Evolutionary conservation across 1,140 invertebrate genomes (phyloP).

Genomic region (Drosophila biarmipes): DNA sequence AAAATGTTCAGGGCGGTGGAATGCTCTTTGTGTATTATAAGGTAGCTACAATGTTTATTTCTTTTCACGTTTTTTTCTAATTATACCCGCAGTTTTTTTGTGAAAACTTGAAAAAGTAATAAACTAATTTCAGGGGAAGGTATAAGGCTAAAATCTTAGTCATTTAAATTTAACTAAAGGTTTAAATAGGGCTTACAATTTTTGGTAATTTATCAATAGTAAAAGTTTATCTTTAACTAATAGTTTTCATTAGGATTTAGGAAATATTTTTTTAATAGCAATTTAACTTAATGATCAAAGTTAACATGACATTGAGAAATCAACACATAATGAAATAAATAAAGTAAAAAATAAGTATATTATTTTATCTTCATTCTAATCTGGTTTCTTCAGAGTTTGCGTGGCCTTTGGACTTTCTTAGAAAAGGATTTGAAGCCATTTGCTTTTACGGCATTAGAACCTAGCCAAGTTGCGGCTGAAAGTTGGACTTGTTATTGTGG

Average conservation of each 20-base stretch:
- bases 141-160: not conserved
- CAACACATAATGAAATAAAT: too few relatives aligned
- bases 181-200: too few relatives aligned
- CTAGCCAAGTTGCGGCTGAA: slow-evolving; percentile 22
- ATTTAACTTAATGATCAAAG: too few relatives aligned
- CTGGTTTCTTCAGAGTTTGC: not conserved
- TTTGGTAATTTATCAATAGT: too few relatives aligned
- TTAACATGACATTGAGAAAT: too few relatives aligned
- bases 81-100: not conserved
- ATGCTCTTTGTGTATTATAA: not conserved
- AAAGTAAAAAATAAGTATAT: too few relatives aligned
- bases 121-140: not conserved
- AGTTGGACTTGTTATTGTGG: slow-evolving; percentile 48
- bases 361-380: not conserved
- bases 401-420: not conserved
- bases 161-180: too few relatives aligned
- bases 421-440: slow-evolving; percentile 11
- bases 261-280: too few relatives aligned
- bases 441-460: slow-evolving; percentile 12
- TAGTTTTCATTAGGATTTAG: too few relatives aligned
- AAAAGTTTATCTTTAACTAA: too few relatives aligned
- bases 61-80: not conserved
- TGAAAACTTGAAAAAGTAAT: too few relatives aligned
- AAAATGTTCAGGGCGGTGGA: not conserved
- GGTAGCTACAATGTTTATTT: not conserved